Base-by-base conservation (phyloP, 2,797 vertebrate species). In the Galagoides demidoff region DNA sequence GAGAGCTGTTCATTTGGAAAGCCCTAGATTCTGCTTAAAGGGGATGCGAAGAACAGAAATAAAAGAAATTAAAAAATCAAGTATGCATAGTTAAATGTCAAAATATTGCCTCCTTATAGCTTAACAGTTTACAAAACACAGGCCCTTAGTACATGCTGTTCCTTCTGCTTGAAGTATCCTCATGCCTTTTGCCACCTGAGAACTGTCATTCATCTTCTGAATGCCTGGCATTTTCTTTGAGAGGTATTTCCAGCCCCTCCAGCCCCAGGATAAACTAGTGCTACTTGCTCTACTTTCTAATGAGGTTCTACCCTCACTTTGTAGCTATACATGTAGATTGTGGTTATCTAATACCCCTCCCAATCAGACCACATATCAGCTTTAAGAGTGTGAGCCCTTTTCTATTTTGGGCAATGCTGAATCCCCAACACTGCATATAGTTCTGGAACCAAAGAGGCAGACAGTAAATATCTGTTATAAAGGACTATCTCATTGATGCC, bases 31-130 rank as follows among this genome's bases (percentile, higher is more conserved):
- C 34, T 85, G 10, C 43, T 37, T 45, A n/a, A 92, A 93, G 37
- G 20, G 55, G 11, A 77, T 22, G 0, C 49, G 45, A 20, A 37
- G 4, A 78, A 3, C 9, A 31, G n/a, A 77, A 85, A 11, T 23
- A 77, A 87, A 90, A 95, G 14, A 10, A 93, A 81, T 63, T 63
- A 25, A 92, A 94, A 95, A 76, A 39, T 10, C 0, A 27, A 63
- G 57, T 4, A 78, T 16, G 77, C 2, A 27, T 2, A 45, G 25
- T 45, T 92, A 71, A 73, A 59, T 34, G 66, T 85, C 63, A 85
- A 70, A 92, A 90, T 71, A 57, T 25, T n/a, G 19, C 16, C n/a
- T 13, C 49, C 20, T 63, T 9, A 25, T 25, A 55, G 29, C 43
- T 52, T 31, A 55, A 43, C 8, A 20, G 7, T 34, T 55, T 71